Percentiles rank a stretch among this genome's conserved stretches.
These are phyloP conservation scores for Smittia sp. DNA, from an alignment of 2,888 invertebrate species.

Conservation along the genomic window DNA sequence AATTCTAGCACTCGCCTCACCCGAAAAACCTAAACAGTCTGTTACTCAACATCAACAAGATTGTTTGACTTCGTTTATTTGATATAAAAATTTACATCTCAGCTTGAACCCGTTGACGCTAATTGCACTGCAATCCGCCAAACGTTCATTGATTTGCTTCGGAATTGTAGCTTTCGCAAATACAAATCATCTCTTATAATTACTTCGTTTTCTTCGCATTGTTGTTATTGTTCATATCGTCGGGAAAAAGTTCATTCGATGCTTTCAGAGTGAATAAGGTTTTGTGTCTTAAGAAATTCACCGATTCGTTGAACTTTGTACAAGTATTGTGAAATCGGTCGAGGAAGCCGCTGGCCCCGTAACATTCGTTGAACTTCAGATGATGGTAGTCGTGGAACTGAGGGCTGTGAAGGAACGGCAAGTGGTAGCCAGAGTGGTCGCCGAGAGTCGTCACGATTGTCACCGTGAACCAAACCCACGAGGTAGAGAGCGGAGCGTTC, in stretches of 20 bases:
- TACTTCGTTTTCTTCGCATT: background rate
- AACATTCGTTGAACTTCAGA: constrained; percentile 26
- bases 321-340: constrained; percentile 6
- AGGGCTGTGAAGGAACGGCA: constrained; percentile 23
- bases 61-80: no score
- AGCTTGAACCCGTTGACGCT: no score
- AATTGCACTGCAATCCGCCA: no score
- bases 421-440: constrained; percentile 26
- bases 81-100: no score
- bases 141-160: no score
- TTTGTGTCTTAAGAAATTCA: background rate
- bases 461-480: background rate
- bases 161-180: no score
- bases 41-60: no score
- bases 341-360: background rate
- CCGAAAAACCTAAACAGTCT: no score
- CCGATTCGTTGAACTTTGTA: background rate
- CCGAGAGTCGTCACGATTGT: background rate
- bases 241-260: constrained; percentile 17
- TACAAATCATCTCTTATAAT: background rate
- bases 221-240: background rate
- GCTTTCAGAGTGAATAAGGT: background rate
- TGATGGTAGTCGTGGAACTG: constrained; percentile 35
- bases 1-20: no score
- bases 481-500: background rate